Percentiles rank a stretch among this genome's conserved stretches.
Conservation (phyloP, 2,113 vertebrate species). For the Hymenochirus boettgeri region DNA sequence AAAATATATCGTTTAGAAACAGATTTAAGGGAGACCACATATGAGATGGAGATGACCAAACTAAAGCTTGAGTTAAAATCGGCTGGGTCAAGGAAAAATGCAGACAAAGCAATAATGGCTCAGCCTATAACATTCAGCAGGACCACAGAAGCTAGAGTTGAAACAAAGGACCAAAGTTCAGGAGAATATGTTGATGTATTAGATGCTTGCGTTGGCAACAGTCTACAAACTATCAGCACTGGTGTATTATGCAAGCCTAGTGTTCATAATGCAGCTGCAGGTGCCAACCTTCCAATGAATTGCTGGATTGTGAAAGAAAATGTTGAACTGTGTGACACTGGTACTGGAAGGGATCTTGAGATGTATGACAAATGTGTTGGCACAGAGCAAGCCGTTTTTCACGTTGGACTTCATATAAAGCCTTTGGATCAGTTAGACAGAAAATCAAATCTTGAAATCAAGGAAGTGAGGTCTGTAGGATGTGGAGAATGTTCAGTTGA, state of each 20-base stretch:
- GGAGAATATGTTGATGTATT: slow-evolving; percentile 64
- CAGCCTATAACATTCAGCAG: slow-evolving; percentile 69
- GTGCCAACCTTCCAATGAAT: slow-evolving; percentile 75
- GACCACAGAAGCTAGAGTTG: slow-evolving; percentile 70
- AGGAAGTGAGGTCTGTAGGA: slow-evolving; percentile 67
- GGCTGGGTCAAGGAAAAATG: slow-evolving; percentile 79
- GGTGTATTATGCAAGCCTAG: slow-evolving; percentile 70
- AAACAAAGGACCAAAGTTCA: slow-evolving; percentile 71
- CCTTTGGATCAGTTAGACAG: slow-evolving; percentile 34
- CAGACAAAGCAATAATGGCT: slow-evolving; percentile 75
- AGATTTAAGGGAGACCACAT: slow-evolving; percentile 86
- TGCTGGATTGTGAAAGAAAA: slow-evolving; percentile 74
- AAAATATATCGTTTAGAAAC: slow-evolving; percentile 90
- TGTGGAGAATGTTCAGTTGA: slow-evolving; percentile 80
- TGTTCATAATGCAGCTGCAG: slow-evolving; percentile 43
- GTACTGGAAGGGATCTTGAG: slow-evolving; percentile 55
- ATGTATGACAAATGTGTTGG: slow-evolving; percentile 61
- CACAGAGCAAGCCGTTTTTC: slow-evolving; percentile 56
- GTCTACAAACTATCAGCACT: slow-evolving; percentile 49
- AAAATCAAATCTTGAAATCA: slow-evolving; percentile 31
- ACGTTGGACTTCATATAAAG: slow-evolving; percentile 76
- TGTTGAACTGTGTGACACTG: slow-evolving; percentile 62
- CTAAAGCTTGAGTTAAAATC: slow-evolving; percentile 89
- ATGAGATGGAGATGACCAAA: slow-evolving; percentile 91
- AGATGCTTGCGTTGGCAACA: slow-evolving; percentile 58